Evolutionary conservation across 2,797 vertebrate genomes (phyloP).

Genomic region (Triplophysa bombifrons): DNA sequence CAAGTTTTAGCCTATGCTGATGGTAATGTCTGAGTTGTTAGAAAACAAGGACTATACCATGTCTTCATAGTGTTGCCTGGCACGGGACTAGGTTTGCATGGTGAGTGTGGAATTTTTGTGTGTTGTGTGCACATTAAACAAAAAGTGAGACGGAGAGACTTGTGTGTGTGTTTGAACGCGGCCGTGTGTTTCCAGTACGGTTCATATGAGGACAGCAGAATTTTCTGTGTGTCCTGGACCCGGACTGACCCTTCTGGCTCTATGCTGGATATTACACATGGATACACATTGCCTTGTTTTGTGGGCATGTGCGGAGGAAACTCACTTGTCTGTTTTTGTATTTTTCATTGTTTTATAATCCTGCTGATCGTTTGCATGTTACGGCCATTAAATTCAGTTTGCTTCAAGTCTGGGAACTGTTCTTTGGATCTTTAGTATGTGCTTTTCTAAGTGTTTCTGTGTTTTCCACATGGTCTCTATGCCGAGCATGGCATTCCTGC

Average conservation of each 20-base stretch:
- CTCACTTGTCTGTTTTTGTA: constrained; percentile 67
- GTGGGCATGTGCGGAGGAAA: constrained; percentile 62
- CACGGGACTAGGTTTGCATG: constrained; percentile 29
- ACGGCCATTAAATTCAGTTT: constrained; percentile 6
- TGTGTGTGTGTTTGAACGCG: constrained; percentile 30
- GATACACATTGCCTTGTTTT: constrained; percentile 66
- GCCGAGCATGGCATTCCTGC: constrained; percentile 78
- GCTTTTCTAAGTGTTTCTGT: constrained; percentile 14
- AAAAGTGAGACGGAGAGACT: constrained; percentile 13
- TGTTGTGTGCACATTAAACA: constrained; percentile 16
- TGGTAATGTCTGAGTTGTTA: constrained; percentile 21
- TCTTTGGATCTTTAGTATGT: constrained; percentile 35
- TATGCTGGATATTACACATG: constrained; percentile 65
- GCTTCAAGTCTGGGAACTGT: constrained; percentile 64
- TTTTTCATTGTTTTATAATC: constrained; percentile 67
- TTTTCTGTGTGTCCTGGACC: constrained; percentile 78
- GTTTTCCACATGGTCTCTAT: constrained; percentile 73
- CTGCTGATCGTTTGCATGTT: constrained; percentile 72
- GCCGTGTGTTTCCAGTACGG: constrained; percentile 47
- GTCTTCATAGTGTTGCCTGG: constrained; percentile 42
- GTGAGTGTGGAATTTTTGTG: constrained; percentile 42
- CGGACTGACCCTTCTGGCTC: constrained; percentile 72
- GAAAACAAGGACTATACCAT: constrained; percentile 45
- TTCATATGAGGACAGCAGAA: constrained; percentile 58
- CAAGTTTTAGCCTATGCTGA: constrained; percentile 11